These are phyloP conservation scores for Acrossocheilus wenchowensis DNA, from an alignment of 2,797 vertebrate genomes.

Conservation along the genomic window DNA sequence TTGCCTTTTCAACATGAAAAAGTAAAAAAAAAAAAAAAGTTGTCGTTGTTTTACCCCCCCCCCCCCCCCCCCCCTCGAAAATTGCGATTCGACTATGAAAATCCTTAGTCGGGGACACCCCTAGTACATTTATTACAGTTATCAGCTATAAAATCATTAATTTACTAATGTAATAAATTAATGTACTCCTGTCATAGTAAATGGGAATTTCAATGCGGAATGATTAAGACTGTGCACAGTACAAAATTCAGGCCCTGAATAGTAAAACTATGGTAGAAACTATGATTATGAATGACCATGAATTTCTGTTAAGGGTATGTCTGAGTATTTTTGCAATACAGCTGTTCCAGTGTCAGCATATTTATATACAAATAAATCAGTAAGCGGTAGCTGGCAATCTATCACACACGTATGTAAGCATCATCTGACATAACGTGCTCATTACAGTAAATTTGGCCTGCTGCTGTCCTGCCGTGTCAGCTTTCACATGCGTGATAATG, in stretches of 20 bases:
- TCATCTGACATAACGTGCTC: constrained; percentile 43
- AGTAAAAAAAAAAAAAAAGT: no score
- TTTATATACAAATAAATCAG: constrained; percentile 34
- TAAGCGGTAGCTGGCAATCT: constrained; percentile 2
- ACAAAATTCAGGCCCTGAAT: background rate
- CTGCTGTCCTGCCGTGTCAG: constrained; percentile 56
- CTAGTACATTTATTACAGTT: background rate
- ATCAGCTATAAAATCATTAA: background rate
- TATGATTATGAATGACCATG: background rate
- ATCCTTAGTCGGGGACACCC: no score
- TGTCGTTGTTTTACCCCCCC: no score
- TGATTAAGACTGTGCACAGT: background rate
- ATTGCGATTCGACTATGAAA: no score
- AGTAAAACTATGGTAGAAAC: constrained; percentile 10
- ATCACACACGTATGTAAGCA: constrained; percentile 11
- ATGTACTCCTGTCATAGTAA: no score
- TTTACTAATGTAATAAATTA: background rate
- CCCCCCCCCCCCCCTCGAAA: no score
- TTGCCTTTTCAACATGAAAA: no score
- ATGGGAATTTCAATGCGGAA: background rate
- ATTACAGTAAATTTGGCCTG: constrained; percentile 49
- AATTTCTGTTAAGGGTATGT: background rate
- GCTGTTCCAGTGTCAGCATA: constrained; percentile 20
- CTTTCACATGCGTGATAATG: constrained; percentile 55
- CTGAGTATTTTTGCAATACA: constrained; percentile 12